Evolutionary conservation across 2,113 vertebrate species (phyloP).

Genomic region (Podarcis raffonei): DNA sequence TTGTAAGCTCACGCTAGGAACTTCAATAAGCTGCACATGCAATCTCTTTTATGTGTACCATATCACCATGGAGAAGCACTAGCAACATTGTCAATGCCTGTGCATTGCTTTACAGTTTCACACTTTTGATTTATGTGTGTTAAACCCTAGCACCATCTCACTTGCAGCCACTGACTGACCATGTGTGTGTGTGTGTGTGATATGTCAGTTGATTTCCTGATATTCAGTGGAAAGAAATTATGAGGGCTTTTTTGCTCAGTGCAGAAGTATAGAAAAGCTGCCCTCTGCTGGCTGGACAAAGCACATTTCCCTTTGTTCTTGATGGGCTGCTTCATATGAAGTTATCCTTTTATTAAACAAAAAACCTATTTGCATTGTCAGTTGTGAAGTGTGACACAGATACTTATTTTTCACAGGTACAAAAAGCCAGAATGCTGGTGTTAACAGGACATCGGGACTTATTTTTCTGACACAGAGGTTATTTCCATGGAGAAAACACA

Average conservation of each 20-base stretch:
- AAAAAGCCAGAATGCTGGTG: background rate
- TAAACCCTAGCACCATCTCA: background rate
- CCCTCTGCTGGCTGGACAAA: slow-evolving; percentile 36
- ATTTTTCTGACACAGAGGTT: background rate
- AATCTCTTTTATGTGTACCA: background rate
- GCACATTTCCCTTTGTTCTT: background rate
- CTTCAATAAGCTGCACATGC: background rate
- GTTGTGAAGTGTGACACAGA: background rate
- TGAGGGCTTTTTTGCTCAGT: background rate
- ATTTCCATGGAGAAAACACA: background rate
- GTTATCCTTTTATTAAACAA: background rate
- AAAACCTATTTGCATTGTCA: background rate
- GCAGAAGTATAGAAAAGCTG: slow-evolving; percentile 26
- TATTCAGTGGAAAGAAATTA: background rate
- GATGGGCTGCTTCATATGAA: background rate
- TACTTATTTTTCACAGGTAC: background rate
- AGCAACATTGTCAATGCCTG: background rate
- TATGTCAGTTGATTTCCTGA: background rate
- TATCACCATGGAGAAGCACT: background rate
- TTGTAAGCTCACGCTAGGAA: background rate
- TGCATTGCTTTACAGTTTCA: background rate
- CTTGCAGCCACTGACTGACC: background rate
- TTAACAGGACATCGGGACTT: too few relatives aligned
- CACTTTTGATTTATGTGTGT: background rate
- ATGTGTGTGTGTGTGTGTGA: background rate